Evolutionary conservation across 2,888 invertebrate species (phyloP).

Genomic region (Tinea pellionella): DNA sequence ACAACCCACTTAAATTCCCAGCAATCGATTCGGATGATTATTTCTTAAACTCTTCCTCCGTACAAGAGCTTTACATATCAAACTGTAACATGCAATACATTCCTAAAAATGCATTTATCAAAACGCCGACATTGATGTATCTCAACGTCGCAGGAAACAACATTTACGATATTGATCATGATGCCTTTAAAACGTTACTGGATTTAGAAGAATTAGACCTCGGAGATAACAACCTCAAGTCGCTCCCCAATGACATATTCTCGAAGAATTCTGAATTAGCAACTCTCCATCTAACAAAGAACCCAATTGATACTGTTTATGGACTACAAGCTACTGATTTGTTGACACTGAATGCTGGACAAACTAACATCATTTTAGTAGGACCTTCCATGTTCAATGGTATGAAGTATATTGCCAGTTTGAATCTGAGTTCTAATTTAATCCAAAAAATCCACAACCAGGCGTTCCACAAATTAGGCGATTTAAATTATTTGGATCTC

Average conservation of each 20-base stretch:
- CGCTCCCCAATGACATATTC: conserved; percentile 74
- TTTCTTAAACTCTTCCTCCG: conserved; percentile 70
- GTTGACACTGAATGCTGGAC: conserved; percentile 75
- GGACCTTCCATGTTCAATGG: conserved; percentile 74
- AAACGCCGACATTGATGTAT: conserved; percentile 74
- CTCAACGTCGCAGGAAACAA: conserved; percentile 77
- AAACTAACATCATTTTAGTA: conserved; percentile 74
- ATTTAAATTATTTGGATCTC: conserved; percentile 77
- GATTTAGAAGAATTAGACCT: conserved; percentile 79
- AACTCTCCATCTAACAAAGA: conserved; percentile 76
- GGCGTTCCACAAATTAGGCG: conserved; percentile 74
- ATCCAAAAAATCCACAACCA: conserved; percentile 76
- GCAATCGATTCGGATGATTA: conserved; percentile 49
- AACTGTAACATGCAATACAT: conserved; percentile 76
- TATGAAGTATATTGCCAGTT: conserved; percentile 72
- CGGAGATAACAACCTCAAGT: conserved; percentile 75
- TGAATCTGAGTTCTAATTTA: conserved; percentile 77
- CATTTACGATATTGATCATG: conserved; percentile 69
- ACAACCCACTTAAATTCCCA: conserved; percentile 72
- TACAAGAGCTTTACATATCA: conserved; percentile 79
- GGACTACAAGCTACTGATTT: conserved; percentile 72
- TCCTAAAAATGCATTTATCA: conserved; percentile 72
- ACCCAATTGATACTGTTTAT: conserved; percentile 73
- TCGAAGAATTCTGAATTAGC: conserved; percentile 74
- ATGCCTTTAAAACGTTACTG: conserved; percentile 71